These are phyloP conservation scores for Pediacus dermestoides DNA, from an alignment of 2,888 invertebrate species.

Conservation along the genomic window DNA sequence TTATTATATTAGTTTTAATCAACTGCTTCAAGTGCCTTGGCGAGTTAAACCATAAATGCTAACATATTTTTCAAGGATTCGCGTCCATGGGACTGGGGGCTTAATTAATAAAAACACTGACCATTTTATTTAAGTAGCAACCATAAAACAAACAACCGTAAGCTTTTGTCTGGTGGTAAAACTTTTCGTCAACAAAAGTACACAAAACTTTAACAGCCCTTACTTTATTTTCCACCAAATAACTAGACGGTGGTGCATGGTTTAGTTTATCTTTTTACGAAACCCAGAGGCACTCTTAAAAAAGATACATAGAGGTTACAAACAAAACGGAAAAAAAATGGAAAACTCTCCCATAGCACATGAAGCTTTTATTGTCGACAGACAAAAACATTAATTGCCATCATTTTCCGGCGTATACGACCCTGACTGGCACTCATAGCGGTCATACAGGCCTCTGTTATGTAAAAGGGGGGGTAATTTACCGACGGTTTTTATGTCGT, in stretches of 20 bases:
- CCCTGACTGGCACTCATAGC: conserved; percentile 6
- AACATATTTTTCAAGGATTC: no score
- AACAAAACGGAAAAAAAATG: background rate
- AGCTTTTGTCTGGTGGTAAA: conserved; percentile 4
- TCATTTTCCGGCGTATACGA: conserved; percentile 3
- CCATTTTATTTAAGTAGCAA: background rate
- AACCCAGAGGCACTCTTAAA: background rate
- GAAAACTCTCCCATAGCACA: no score
- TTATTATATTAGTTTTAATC: no score
- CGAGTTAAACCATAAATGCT: no score
- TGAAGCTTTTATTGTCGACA: conserved; percentile 6
- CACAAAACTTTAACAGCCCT: conserved; percentile 9
- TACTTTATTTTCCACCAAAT: conserved; percentile 8
- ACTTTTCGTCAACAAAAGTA: conserved; percentile 7
- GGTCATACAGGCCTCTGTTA: conserved; percentile 5
- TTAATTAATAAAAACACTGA: background rate
- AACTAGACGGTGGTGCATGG: background rate
- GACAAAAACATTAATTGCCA: conserved; percentile 9
- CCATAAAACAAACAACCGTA: conserved; percentile 1
- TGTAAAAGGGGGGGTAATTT: conserved; percentile 11
- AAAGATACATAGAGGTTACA: conserved; percentile 1
- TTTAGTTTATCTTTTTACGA: background rate
- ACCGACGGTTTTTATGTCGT: conserved; percentile 12
- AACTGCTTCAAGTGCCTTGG: no score
- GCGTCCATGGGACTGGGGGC: no score